A percentile compares a stretch with the other conserved stretches of the same genome.
These are phyloP conservation scores for Batillaria attramentaria DNA, from an alignment of 1,140 invertebrate species.

Conservation along the genomic window DNA sequence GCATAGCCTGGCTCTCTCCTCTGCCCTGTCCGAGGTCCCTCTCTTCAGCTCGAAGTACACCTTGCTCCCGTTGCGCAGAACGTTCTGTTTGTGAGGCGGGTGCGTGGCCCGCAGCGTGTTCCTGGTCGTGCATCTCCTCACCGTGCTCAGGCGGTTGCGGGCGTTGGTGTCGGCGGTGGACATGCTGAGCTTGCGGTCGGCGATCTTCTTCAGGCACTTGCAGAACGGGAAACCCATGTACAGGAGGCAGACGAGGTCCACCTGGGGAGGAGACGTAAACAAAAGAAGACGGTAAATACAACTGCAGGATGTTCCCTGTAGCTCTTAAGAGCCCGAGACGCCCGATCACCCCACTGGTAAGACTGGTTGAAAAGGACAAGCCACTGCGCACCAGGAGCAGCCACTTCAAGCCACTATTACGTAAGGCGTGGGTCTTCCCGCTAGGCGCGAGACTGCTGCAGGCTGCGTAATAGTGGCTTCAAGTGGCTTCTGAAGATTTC, in stretches of 20 bases:
- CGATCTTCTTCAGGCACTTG: conserved; percentile 42
- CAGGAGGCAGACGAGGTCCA: conserved; percentile 38
- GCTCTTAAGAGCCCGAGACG: neutral
- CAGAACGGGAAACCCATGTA: conserved; percentile 44
- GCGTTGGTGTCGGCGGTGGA: conserved; percentile 17
- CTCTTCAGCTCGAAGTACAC: neutral
- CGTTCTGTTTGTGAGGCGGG: neutral
- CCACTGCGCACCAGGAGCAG: no score
- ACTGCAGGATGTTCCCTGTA: neutral
- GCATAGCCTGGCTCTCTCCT: no score
- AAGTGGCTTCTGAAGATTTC: no score
- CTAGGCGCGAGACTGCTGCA: no score
- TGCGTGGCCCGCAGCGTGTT: no score
- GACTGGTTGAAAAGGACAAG: no score
- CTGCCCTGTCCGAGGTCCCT: neutral
- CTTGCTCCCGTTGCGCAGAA: neutral
- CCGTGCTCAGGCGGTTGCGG: neutral
- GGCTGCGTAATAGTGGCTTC: no score
- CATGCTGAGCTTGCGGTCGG: conserved; percentile 36
- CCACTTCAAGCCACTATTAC: no score
- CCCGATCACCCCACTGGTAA: neutral
- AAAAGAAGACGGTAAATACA: neutral
- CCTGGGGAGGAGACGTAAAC: conserved; percentile 25
- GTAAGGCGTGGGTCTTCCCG: no score
- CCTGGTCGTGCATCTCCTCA: no score